Percentiles rank a stretch among this genome's conserved stretches.
phyloP scores from a whole-genome alignment of 2,113 vertebrate genomes.

The Vidua chalybeata region DNA sequence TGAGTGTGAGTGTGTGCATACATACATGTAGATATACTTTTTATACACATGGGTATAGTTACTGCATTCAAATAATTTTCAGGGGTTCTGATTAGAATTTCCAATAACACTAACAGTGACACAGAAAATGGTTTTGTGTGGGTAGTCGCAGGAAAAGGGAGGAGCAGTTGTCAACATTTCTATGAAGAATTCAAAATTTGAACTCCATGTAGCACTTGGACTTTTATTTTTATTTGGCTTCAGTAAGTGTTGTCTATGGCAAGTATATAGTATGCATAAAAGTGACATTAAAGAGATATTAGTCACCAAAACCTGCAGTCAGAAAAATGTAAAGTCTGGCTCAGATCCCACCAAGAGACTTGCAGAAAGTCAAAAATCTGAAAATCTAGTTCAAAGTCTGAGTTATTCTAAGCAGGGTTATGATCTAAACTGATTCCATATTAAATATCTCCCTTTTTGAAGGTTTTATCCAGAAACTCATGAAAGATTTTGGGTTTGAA shows the following conservation, averaged over 20 bases:
- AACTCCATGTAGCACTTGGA: not conserved
- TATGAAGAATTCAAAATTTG: not conserved
- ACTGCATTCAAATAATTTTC: not conserved
- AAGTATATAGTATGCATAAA: not conserved
- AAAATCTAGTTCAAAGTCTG: not conserved
- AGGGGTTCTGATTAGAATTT: not conserved
- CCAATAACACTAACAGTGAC: not conserved
- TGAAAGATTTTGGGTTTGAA: not conserved
- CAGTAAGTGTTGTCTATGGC: not conserved
- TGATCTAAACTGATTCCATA: not conserved
- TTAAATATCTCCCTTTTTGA: not conserved
- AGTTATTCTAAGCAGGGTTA: not conserved
- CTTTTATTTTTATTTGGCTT: not conserved
- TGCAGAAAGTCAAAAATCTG: not conserved
- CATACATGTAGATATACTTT: accelerated
- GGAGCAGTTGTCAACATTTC: not conserved
- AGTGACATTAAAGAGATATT: not conserved
- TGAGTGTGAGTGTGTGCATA: not conserved
- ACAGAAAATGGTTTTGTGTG: not conserved
- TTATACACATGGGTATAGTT: not conserved
- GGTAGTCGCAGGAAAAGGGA: not conserved
- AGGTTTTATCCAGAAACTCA: not conserved
- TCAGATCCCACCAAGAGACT: not conserved
- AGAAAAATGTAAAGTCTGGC: not conserved
- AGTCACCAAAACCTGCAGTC: not conserved